Evolutionary conservation across 2,888 invertebrate genomes (phyloP), one percentile per base, ranked within the genome.

Genomic region (Drosophila anomelani): DNA sequence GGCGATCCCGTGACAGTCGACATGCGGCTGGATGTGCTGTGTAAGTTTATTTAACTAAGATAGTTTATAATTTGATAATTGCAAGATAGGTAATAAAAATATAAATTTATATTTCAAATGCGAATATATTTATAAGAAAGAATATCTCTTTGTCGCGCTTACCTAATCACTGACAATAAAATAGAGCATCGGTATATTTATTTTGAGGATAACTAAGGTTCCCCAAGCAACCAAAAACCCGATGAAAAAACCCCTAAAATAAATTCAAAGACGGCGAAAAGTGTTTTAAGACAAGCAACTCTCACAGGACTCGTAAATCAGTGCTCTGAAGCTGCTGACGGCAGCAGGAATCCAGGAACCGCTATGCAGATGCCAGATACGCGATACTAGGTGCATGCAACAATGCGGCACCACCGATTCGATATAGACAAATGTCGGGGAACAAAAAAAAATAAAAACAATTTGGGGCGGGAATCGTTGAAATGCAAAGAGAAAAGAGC

Each of bases 1-100:
- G 95, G 95, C 0, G 94, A 95, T 32, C 94, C 95, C 1, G 93
- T 95, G 9, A 94, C 94, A n/a, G 94, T 94, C 0, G 94, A 95
- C 90, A 95, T 95, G 91, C 93, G 94, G 76, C 92, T 95, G 55
- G 95, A 95, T 93, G 95, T 95, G 26, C 90, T 95, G 23, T 95
- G 95, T 95, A 88, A 95, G 95, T 94, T 76, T 26, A 7, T 29
- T n/a, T 29, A n/a, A 47, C 0, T n/a, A 6, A n/a, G 1, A 44
- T n/a, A 5, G 3, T 8, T 29, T 8, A 29, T 29, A 29, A 8
- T 29, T 26, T 26, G 4, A 26, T 4, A 26, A 26, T 4, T 26
- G 26, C 26, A 4, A 26, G 26, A 32, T 38, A 8, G n/a, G n/a
- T n/a, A 6, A 4, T 0, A n/a, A 7, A n/a, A n/a, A 39, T 4